These are phyloP conservation scores for Drosophila chauvacae DNA, from an alignment of 1,140 invertebrate genomes.

Conservation along the genomic window DNA sequence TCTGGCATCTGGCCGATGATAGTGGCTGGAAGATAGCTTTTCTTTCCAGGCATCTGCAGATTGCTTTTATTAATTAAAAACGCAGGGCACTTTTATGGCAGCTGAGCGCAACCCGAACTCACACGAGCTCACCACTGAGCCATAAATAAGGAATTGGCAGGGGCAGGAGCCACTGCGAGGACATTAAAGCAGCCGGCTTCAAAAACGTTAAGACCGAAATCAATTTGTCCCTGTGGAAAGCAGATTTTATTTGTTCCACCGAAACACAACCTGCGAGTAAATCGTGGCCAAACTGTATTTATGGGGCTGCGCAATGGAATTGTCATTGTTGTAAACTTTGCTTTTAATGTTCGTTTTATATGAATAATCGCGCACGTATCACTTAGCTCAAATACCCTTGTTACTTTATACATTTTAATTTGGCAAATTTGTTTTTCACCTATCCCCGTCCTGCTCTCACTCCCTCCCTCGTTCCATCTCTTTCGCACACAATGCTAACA, in stretches of 20 bases:
- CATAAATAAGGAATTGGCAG: slow-evolving; percentile 6
- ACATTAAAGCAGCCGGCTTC: neutral
- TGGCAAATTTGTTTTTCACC: slow-evolving; percentile 46
- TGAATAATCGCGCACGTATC: slow-evolving; percentile 39
- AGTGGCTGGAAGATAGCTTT: slow-evolving; percentile 26
- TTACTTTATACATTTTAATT: slow-evolving; percentile 55
- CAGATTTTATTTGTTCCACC: neutral
- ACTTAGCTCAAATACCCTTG: slow-evolving; percentile 39
- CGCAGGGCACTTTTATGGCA: slow-evolving; percentile 45
- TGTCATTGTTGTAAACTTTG: slow-evolving; percentile 21
- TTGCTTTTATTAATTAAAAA: slow-evolving; percentile 65
- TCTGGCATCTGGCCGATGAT: slow-evolving; percentile 41
- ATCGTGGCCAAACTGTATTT: neutral
- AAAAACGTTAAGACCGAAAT: slow-evolving; percentile 11
- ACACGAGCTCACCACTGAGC: neutral
- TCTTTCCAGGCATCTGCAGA: slow-evolving; percentile 29
- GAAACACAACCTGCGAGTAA: neutral
- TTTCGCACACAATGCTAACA: slow-evolving; percentile 14
- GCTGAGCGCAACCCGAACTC: neutral
- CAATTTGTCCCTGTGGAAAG: neutral
- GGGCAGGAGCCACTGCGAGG: neutral
- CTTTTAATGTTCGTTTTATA: slow-evolving; percentile 36
- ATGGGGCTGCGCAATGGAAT: slow-evolving; percentile 8
- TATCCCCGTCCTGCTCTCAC: slow-evolving; percentile 1
- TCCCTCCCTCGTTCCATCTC: neutral